Evolutionary conservation across 2,888 invertebrate species (phyloP), one percentile per base, ranked within the genome.

Genomic region (Leucophora obtusa): DNA sequence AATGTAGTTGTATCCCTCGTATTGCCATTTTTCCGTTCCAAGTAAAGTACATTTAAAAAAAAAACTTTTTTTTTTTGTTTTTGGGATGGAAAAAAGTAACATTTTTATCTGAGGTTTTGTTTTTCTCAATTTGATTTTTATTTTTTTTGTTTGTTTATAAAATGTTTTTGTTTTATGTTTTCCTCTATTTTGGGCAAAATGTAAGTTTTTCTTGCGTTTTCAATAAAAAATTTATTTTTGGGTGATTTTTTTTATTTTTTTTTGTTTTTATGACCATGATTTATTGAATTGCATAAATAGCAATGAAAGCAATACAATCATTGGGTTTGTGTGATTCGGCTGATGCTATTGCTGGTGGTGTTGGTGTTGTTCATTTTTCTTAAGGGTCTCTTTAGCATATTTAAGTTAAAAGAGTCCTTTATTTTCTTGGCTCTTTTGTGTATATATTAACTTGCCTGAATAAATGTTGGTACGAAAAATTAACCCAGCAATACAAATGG

Each of bases 211-310:
- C 38, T 56, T 38, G 63, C 28, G 43, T 53, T 66, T 62, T 10
- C 53, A 51, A 15, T 56, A 69, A 28, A 28, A 28, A 43, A n/a
- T 54, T n/a, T 33, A 11, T 66, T 66, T 15, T 53, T 51, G 33
- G 21, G 9, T 38, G 33, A 8, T 54, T 43, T 21, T 43, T 17
- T 15, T 6, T 59, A 38, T 59, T 17, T 18, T 35, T 38, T 10
- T 15, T 70, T 60, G 51, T 56, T 60, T 53, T 83, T 84, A 79
- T 82, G 86, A 65, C 78, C 84, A 86, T 89, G 89, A 88, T 88
- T 88, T 88, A 88, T 88, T 86, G 89, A 88, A 87, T 87, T 87
- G 86, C 86, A 87, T 88, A 87, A 89, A 88, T 86, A 87, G 86
- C 86, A 87, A 86, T 85, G 87, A 76, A 80, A 76, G 88, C 87